phyloP scores from a whole-genome alignment of 2,888 invertebrate genomes.

The Apotomis capreana region DNA sequence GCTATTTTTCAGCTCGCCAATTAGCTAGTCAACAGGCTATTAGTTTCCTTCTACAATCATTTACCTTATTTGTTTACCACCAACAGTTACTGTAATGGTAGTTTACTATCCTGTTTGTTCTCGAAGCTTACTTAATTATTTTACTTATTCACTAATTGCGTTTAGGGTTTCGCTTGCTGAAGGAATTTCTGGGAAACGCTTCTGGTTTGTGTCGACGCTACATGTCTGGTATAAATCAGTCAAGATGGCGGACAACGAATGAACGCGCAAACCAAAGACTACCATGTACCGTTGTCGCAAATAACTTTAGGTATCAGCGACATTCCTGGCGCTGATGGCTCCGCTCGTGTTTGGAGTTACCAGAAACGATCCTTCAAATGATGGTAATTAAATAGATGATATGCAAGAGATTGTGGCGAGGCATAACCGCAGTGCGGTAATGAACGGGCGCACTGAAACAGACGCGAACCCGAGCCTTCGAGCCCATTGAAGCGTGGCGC shows the following conservation, averaged over 20 bases:
- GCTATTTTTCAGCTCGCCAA: constrained; percentile 48
- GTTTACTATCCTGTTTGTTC: constrained; percentile 12
- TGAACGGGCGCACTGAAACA: constrained; percentile 2
- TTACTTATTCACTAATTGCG: constrained; percentile 19
- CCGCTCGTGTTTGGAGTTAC: neutral
- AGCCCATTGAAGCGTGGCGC: constrained; percentile 25
- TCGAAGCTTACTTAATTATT: constrained; percentile 5
- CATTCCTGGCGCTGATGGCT: constrained; percentile 10
- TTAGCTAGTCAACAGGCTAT: constrained; percentile 43
- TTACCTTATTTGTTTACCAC: constrained; percentile 45
- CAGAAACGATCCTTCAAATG: constrained; percentile 2
- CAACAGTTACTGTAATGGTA: constrained; percentile 30
- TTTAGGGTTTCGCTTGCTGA: constrained; percentile 23
- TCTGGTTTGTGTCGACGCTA: constrained; percentile 50
- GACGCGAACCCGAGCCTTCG: constrained; percentile 12
- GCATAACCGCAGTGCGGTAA: constrained; percentile 24
- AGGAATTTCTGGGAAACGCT: constrained; percentile 33
- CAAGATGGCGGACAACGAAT: constrained; percentile 46
- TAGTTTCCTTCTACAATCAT: constrained; percentile 34
- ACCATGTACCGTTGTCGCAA: constrained; percentile 26
- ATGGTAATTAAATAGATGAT: constrained; percentile 14
- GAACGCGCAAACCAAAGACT: constrained; percentile 26
- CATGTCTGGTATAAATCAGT: constrained; percentile 52
- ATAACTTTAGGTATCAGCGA: constrained; percentile 23
- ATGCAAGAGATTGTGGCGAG: constrained; percentile 13